phyloP scores from a whole-genome alignment of 2,888 invertebrate species.

The Tethea ocularis region DNA sequence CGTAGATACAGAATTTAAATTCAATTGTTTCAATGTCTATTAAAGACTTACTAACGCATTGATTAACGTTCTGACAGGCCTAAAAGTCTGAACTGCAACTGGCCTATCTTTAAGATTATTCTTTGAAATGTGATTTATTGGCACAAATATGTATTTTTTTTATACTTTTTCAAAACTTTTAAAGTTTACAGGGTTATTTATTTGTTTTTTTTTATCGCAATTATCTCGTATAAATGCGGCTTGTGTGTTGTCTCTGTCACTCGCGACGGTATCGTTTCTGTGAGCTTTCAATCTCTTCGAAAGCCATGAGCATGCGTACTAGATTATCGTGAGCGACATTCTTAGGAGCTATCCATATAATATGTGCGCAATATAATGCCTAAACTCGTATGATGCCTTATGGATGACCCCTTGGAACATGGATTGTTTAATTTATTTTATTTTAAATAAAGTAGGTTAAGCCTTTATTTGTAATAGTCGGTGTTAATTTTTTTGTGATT shows the following conservation, averaged over 20 bases:
- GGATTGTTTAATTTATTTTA: background rate
- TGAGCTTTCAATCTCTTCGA: slow-evolving; percentile 56
- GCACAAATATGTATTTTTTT: background rate
- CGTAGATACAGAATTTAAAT: too few relatives aligned
- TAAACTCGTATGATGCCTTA: background rate
- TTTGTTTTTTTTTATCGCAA: background rate
- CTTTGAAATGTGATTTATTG: background rate
- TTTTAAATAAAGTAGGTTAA: background rate
- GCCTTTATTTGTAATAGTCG: background rate
- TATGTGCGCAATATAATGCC: background rate
- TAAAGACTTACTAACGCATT: too few relatives aligned
- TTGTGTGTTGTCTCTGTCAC: slow-evolving; percentile 16
- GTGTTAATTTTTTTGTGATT: background rate
- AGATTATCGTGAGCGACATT: slow-evolving; percentile 36
- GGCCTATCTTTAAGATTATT: background rate
- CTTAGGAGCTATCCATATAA: background rate
- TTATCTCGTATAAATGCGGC: background rate
- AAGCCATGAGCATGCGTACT: slow-evolving; percentile 69
- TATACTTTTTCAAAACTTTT: background rate
- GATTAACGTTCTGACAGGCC: too few relatives aligned
- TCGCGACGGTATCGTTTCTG: slow-evolving; percentile 64
- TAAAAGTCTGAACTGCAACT: background rate
- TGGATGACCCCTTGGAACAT: background rate
- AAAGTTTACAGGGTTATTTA: background rate
- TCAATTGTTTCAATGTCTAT: too few relatives aligned